A percentile compares a stretch with the other conserved stretches of the same genome.
phyloP scores from a whole-genome alignment of 2,113 vertebrate genomes.

The Rhinopomastus cyanomelas region DNA sequence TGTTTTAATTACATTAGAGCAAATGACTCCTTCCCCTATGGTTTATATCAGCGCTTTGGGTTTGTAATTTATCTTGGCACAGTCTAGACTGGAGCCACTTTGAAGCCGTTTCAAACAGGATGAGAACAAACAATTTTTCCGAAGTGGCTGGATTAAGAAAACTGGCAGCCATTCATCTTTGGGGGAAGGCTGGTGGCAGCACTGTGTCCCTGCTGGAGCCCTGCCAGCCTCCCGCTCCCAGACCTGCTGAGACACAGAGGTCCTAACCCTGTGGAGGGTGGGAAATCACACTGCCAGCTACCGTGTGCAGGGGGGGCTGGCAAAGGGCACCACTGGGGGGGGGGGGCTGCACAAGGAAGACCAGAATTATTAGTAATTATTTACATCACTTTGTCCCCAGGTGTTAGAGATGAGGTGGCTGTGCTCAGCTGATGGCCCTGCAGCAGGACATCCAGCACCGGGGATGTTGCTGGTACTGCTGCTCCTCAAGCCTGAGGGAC shows the following conservation, averaged over 20 bases:
- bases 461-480: not conserved
- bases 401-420: not conserved
- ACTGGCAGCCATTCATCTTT: constrained; percentile 63
- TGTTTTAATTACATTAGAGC: constrained; percentile 88
- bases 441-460: accelerated
- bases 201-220: constrained; percentile 25
- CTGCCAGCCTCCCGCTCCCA: constrained; percentile 7
- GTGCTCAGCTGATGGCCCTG: not conserved
- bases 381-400: not conserved
- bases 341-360: not conserved
- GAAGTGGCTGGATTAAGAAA: constrained; percentile 67
- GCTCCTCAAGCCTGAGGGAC: not conserved
- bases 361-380: not conserved
- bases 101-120: constrained; percentile 79
- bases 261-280: not conserved
- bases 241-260: not conserved
- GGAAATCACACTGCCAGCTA: not conserved
- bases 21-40: constrained; percentile 81
- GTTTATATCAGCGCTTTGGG: constrained; percentile 79
- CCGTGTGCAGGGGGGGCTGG: not conserved
- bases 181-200: not conserved
- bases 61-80: constrained; percentile 85
- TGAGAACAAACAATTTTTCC: constrained; percentile 76
- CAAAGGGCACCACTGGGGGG: not conserved
- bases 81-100: constrained; percentile 85